Evolutionary conservation across 2,113 vertebrate species (phyloP).

Genomic region (Stegastes partitus): DNA sequence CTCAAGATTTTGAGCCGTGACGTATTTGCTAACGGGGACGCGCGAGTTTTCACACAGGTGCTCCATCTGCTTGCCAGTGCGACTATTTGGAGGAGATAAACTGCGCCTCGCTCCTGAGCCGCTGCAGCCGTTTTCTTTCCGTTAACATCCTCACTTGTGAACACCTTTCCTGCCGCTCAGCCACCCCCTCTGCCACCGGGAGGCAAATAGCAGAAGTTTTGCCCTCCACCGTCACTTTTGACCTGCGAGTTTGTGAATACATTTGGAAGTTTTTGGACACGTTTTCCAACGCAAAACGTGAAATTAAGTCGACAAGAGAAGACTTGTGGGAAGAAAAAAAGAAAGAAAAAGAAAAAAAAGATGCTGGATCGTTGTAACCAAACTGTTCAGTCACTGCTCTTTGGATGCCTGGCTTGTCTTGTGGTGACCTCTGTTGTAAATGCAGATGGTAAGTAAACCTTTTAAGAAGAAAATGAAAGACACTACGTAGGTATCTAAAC

Average conservation of each 20-base stretch:
- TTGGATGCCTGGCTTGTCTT: conserved; percentile 82
- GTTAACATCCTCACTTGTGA: conserved; percentile 53
- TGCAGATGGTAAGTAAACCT: conserved; percentile 86
- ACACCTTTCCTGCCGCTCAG: conserved; percentile 53
- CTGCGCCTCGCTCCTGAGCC: conserved; percentile 74
- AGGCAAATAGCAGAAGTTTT: conserved; percentile 60
- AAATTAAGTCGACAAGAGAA: conserved; percentile 5
- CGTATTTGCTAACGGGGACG: conserved; percentile 83
- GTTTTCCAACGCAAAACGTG: conserved; percentile 31
- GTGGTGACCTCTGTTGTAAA: conserved; percentile 76
- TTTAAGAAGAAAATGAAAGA: background rate
- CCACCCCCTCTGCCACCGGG: conserved; percentile 51
- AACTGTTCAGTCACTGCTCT: conserved; percentile 68
- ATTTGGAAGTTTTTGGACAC: conserved; percentile 52
- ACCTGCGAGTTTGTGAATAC: conserved; percentile 24
- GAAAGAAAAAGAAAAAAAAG: conserved; percentile 56
- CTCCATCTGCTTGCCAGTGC: conserved; percentile 80
- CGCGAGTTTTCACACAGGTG: conserved; percentile 88
- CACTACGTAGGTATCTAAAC: too few relatives aligned
- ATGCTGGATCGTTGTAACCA: conserved; percentile 74
- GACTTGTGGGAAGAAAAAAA: background rate
- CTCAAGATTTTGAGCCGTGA: conserved; percentile 75
- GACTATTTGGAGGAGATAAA: conserved; percentile 83
- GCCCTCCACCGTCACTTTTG: conserved; percentile 40
- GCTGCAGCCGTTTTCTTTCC: conserved; percentile 69